A percentile compares a stretch with the other conserved stretches of the same genome.
phyloP scores from a whole-genome alignment of 2,113 vertebrate species.

The Dascyllus trimaculatus region DNA sequence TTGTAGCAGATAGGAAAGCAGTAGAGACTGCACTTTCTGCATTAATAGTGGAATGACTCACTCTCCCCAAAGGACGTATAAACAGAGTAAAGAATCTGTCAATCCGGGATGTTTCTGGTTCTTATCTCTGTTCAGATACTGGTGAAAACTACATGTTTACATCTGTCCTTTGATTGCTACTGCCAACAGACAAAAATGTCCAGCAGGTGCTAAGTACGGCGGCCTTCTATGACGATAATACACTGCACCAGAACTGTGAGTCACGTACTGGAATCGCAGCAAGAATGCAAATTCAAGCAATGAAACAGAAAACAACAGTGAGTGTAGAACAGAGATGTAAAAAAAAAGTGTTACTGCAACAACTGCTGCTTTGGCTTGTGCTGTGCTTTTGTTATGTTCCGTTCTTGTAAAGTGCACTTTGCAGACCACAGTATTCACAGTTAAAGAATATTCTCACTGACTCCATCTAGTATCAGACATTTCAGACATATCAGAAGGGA shows the following conservation, averaged over 20 bases:
- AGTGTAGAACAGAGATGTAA: not conserved
- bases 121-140: not conserved
- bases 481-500: too few species aligned
- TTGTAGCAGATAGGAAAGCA: conserved; percentile 12
- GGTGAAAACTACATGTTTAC: conserved; percentile 20
- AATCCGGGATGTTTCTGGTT: conserved; percentile 1
- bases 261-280: conserved; percentile 8
- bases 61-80: conserved; percentile 8
- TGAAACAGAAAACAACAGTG: not conserved
- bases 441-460: too few species aligned
- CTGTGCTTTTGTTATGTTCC: not conserved
- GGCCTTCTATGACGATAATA: not conserved
- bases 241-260: conserved; percentile 16
- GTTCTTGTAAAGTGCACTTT: not conserved
- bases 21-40: conserved; percentile 22
- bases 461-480: too few species aligned
- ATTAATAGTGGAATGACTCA: conserved; percentile 38
- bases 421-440: too few species aligned
- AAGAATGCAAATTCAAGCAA: not conserved
- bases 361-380: not conserved
- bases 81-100: not conserved
- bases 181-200: not conserved
- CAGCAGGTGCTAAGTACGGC: not conserved
- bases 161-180: conserved; percentile 11
- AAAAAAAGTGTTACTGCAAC: not conserved